Percentiles rank a stretch among this genome's conserved stretches.
Conservation (phyloP, 1,140 invertebrate species). For the Nymphalis io region DNA sequence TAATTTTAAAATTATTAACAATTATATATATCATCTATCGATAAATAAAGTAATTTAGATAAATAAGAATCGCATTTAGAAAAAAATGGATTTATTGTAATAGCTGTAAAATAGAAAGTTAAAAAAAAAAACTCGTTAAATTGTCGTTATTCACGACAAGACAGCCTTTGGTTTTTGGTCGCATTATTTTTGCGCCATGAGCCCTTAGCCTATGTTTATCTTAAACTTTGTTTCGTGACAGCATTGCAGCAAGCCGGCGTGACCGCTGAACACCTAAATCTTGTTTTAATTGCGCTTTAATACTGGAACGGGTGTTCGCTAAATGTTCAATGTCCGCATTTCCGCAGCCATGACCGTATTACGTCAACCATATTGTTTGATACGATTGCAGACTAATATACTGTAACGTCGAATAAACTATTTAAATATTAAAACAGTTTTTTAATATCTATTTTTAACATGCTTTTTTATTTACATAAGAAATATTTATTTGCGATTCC, state of each 20-base stretch:
- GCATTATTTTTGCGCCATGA: not conserved
- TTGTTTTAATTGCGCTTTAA: slow-evolving; percentile 13
- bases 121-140: too few species aligned
- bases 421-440: too few species aligned
- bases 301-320: not conserved
- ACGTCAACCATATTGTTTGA: slow-evolving; percentile 3
- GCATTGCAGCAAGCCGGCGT: not conserved
- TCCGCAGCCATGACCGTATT: slow-evolving; percentile 8
- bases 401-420: not conserved
- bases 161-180: not conserved
- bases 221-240: slow-evolving; percentile 1
- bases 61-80: too few species aligned
- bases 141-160: too few species aligned
- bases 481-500: too few species aligned
- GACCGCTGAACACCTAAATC: slow-evolving; percentile 3
- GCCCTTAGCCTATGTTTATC: not conserved
- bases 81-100: too few species aligned
- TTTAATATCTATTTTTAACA: too few species aligned
- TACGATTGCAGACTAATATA: not conserved
- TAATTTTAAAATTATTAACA: too few species aligned
- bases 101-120: too few species aligned
- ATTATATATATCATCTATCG: too few species aligned
- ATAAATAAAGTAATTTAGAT: too few species aligned
- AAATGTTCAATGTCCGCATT: slow-evolving; percentile 8
- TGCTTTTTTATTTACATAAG: too few species aligned